A percentile compares a stretch with the other conserved stretches of the same genome.
Evolutionary conservation across 37 sponge, comb jelly and placozoan species (phyloP).

Genomic region (Diacarnus erythraeanus): DNA sequence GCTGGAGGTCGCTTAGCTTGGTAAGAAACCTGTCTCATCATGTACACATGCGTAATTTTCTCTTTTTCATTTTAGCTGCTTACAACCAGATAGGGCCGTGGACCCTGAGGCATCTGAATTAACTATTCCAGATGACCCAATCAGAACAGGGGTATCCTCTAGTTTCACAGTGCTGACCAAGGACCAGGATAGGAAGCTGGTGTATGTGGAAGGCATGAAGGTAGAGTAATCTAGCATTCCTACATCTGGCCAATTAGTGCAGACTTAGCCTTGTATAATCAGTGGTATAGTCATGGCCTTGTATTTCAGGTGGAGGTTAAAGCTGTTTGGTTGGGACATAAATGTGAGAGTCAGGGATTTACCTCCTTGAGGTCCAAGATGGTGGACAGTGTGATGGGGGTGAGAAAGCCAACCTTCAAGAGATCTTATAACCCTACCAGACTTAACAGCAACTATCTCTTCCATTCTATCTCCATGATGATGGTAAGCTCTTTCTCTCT

Average conservation of each 20-base stretch:
- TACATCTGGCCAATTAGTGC: no score
- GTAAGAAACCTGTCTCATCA: no score
- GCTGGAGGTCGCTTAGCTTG: constrained; percentile 88
- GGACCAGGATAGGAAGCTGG: constrained; percentile 72
- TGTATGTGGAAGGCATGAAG: constrained; percentile 86
- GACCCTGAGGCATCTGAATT: constrained; percentile 74
- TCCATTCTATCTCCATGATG: constrained; percentile 70
- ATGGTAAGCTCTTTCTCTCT: constrained; percentile 35
- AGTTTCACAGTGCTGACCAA: constrained; percentile 47
- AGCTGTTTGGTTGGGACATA: constrained; percentile 52
- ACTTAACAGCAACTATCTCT: constrained; percentile 52
- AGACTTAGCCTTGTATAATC: no score
- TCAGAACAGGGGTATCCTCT: constrained; percentile 19
- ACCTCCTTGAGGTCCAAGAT: constrained; percentile 11
- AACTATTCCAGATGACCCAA: constrained; percentile 14
- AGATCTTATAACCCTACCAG: constrained; percentile 39
- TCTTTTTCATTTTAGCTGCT: constrained; percentile 65
- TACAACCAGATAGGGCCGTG: constrained; percentile 87
- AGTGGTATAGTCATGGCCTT: neutral
- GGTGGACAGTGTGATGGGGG: constrained; percentile 59
- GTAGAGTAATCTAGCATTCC: constrained; percentile 11
- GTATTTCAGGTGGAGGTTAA: constrained; percentile 69
- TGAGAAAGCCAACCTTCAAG: constrained; percentile 55
- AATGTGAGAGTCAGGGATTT: constrained; percentile 2
- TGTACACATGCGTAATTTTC: no score